Conservation (phyloP, 2,888 invertebrate species). For the Malachius bipustulatus region DNA sequence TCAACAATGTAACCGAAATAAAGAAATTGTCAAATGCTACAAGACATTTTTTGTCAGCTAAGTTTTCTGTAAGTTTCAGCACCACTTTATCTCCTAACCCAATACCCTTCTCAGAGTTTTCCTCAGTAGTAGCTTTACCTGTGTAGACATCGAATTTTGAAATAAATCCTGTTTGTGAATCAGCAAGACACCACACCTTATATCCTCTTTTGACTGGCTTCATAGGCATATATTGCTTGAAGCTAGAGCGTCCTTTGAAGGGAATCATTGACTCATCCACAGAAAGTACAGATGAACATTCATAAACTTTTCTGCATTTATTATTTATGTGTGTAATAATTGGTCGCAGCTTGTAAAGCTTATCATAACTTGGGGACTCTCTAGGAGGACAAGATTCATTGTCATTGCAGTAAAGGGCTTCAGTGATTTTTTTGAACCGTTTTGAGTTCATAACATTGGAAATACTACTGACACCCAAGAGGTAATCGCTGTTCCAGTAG, state of each 20-base stretch:
- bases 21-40: constrained; percentile 1
- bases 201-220: not conserved
- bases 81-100: not conserved
- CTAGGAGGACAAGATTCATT: constrained; percentile 1
- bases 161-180: not conserved
- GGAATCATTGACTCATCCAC: constrained; percentile 2
- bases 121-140: too few species aligned
- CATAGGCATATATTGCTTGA: constrained; percentile 1
- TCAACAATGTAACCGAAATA: not conserved
- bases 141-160: not conserved
- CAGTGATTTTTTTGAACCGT: constrained; percentile 1
- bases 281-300: not conserved
- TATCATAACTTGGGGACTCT: not conserved
- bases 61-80: not conserved
- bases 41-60: not conserved
- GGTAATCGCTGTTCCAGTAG: not conserved
- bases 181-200: constrained; percentile 1
- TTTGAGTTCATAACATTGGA: not conserved
- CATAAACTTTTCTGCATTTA: too few species aligned
- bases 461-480: not conserved
- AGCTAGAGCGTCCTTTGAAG: constrained; percentile 1
- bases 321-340: too few species aligned
- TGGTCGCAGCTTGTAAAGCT: too few species aligned
- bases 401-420: constrained; percentile 3
- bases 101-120: not conserved